A percentile compares a stretch with the other conserved stretches of the same genome.
Conservation (phyloP, 2,113 vertebrate species). For the Corythornis cristatus region DNA sequence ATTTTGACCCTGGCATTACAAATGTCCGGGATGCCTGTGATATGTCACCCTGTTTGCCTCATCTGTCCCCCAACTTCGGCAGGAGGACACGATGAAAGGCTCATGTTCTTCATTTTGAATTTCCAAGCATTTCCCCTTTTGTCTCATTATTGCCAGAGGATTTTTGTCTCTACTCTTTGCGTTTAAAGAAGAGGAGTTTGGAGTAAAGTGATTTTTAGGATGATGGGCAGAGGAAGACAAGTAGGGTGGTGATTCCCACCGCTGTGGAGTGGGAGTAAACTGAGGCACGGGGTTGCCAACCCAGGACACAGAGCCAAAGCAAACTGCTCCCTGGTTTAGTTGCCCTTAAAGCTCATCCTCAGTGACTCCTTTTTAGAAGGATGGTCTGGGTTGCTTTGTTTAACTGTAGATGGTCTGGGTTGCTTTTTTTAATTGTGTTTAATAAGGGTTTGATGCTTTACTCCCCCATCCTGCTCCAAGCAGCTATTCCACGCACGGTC, state of each 20-base stretch:
- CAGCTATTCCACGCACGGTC: accelerated
- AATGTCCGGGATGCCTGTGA: neutral
- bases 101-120: neutral
- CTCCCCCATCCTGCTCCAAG: neutral
- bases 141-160: neutral
- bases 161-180: neutral
- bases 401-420: neutral
- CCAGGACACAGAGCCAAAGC: neutral
- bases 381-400: accelerated
- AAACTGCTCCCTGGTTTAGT: neutral
- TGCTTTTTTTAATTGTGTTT: neutral
- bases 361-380: neutral
- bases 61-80: neutral
- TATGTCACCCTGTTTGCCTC: neutral
- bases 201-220: neutral
- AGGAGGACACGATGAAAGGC: neutral
- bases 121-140: neutral
- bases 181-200: neutral
- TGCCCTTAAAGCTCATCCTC: neutral
- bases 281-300: neutral
- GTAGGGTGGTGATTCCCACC: neutral
- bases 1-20: constrained; percentile 17
- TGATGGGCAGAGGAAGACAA: neutral
- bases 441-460: neutral
- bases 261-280: neutral